Evolutionary conservation across 64 coral and sea anemone genomes (phyloP), one percentile per base, ranked within the genome.

Genomic region (Hydrozoanthus tunicans): DNA sequence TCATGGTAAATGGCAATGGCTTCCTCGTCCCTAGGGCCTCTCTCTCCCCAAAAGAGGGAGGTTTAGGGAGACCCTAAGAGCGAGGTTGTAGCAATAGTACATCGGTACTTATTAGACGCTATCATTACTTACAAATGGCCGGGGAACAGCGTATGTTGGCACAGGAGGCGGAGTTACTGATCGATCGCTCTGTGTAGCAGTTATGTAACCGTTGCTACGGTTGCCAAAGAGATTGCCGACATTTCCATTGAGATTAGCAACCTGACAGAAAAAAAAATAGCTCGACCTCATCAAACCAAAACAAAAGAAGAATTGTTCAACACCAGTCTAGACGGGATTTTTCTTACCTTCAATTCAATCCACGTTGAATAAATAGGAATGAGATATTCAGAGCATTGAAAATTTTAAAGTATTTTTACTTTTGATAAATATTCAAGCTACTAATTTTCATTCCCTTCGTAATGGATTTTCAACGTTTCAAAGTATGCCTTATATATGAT

Each of bases 111-210:
- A 64, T 9, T 9, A 9, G 13, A 64, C 62, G 9, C 71, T 51
- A 32, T 6, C 12, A 15, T 3, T 65, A 65, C 80, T 82, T 65
- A 82, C 80, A 82, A 64, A 64, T 82, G 80, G 80, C 7, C 10
- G n/a, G 51, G 80, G 80, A 14, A 82, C 27, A 51, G 58, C 80
- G 27, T 65, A 82, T 26, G 25, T 65, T 12, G 80, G 61, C 32
- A 64, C 0, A 3, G 80, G 14, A 13, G 80, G 32, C 8, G 80
- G 80, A 52, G 61, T 53, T 14, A 53, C 5, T 53, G 61, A 7
- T 17, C 27, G 9, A 6, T 7, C 5, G 6, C 4, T 82, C 62
- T n/a, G 14, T 82, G 63, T 81, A 3, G 8, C 53, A 57, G 26
- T 79, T 9, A 57, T 79, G 54, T 51, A 79, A 17, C 54, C 77